These are phyloP conservation scores for Argopecten irradians DNA, from an alignment of 1,140 invertebrate genomes.

Conservation along the genomic window DNA sequence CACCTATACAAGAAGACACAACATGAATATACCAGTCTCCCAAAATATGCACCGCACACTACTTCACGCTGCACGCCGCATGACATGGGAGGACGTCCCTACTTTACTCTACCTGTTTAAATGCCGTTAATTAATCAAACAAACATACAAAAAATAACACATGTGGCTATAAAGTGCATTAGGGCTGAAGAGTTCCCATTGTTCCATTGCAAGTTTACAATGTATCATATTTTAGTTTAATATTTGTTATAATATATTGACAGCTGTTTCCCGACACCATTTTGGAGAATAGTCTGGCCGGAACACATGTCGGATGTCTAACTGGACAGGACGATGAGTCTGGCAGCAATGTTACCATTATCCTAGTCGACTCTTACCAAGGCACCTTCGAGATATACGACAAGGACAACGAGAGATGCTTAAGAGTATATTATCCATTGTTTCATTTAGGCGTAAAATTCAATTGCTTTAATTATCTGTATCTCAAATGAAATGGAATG, in stretches of 20 bases:
- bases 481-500: too few relatives aligned
- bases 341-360: constrained; percentile 53
- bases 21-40: too few relatives aligned
- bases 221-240: background rate
- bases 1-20: too few relatives aligned
- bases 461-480: too few relatives aligned
- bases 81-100: too few relatives aligned
- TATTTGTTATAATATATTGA: constrained; percentile 8
- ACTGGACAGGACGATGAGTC: constrained; percentile 62
- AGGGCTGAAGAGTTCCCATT: background rate
- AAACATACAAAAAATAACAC: too few relatives aligned
- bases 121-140: too few relatives aligned
- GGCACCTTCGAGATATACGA: constrained; percentile 53
- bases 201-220: too few relatives aligned
- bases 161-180: background rate
- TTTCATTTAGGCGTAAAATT: too few relatives aligned
- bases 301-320: constrained; percentile 62
- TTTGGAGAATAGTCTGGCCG: constrained; percentile 62
- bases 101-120: background rate
- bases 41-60: too few relatives aligned
- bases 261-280: constrained; percentile 60
- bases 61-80: too few relatives aligned
- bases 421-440: constrained; percentile 48
- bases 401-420: constrained; percentile 47
- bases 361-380: constrained; percentile 53